phyloP scores from a whole-genome alignment of 2,888 invertebrate genomes.

The Epistrophe eligans region DNA sequence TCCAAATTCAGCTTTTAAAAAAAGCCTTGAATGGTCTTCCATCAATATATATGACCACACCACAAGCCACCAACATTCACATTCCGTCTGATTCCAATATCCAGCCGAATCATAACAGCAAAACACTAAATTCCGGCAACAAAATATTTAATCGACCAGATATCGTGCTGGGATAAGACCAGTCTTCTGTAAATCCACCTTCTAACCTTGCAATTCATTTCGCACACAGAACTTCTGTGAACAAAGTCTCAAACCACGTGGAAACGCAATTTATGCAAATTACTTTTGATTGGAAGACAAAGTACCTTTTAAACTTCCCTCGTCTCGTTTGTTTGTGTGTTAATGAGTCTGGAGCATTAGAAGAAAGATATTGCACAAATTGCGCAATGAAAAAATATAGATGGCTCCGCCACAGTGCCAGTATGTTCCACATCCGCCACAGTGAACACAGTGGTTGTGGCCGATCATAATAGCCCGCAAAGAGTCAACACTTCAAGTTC shows the following conservation, averaged over 20 bases:
- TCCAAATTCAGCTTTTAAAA: conserved; percentile 8
- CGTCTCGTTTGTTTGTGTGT: conserved; percentile 29
- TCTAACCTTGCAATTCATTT: conserved; percentile 72
- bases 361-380: conserved; percentile 46
- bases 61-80: conserved; percentile 47
- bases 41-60: conserved; percentile 36
- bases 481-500: conserved; percentile 78
- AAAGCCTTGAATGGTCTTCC: conserved; percentile 28
- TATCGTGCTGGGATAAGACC: conserved; percentile 58
- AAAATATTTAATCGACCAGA: conserved; percentile 54
- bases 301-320: conserved; percentile 23
- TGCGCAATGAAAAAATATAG: conserved; percentile 43
- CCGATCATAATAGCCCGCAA: conserved; percentile 50
- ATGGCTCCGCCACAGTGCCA: conserved; percentile 29
- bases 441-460: conserved; percentile 25
- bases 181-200: conserved; percentile 61
- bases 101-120: background rate
- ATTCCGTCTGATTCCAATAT: conserved; percentile 26
- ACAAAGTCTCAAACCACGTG: conserved; percentile 55
- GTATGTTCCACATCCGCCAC: conserved; percentile 76
- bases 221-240: conserved; percentile 59
- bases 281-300: conserved; percentile 63
- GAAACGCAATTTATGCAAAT: conserved; percentile 72
- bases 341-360: conserved; percentile 67
- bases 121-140: conserved; percentile 66